Conservation (phyloP, 2,797 vertebrate species). For the Enteromius paludinosus region DNA sequence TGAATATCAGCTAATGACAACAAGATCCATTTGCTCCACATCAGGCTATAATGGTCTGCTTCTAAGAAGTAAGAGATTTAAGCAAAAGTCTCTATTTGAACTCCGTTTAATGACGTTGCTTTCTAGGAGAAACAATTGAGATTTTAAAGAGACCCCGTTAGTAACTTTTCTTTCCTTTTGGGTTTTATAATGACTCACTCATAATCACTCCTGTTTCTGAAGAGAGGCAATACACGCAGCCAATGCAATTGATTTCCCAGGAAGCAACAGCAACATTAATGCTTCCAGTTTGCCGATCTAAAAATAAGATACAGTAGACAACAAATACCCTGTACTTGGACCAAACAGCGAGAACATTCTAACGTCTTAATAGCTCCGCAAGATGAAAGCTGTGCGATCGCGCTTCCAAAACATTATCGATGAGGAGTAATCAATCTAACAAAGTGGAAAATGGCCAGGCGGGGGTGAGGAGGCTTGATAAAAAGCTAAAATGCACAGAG, state of each 20-base stretch:
- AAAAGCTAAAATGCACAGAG: conserved; percentile 6
- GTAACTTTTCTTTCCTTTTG: not conserved
- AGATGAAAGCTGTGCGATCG: conserved; percentile 59
- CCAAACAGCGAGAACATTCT: conserved; percentile 53
- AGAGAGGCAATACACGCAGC: conserved; percentile 39
- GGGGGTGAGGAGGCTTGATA: conserved; percentile 6
- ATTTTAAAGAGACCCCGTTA: conserved; percentile 2
- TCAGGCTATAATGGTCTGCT: not conserved
- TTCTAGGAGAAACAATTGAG: not conserved
- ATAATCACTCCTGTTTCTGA: conserved; percentile 27
- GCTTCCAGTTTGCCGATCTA: conserved; percentile 57
- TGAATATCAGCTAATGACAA: not conserved
- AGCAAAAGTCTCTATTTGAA: not conserved
- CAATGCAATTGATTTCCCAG: conserved; percentile 63
- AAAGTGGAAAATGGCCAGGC: conserved; percentile 54
- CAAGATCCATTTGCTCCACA: not conserved
- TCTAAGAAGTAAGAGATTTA: not conserved
- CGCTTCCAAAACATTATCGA: conserved; percentile 61
- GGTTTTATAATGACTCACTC: conserved; percentile 18
- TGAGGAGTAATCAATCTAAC: conserved; percentile 61
- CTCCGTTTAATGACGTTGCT: not conserved
- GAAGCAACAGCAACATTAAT: conserved; percentile 59
- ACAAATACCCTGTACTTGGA: conserved; percentile 54
- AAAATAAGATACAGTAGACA: conserved; percentile 60
- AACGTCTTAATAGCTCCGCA: conserved; percentile 59